Percentiles rank a stretch among this genome's conserved stretches.
Conservation (phyloP, 2,888 invertebrate genomes). For the Lepidocyrtinus sp. region DNA sequence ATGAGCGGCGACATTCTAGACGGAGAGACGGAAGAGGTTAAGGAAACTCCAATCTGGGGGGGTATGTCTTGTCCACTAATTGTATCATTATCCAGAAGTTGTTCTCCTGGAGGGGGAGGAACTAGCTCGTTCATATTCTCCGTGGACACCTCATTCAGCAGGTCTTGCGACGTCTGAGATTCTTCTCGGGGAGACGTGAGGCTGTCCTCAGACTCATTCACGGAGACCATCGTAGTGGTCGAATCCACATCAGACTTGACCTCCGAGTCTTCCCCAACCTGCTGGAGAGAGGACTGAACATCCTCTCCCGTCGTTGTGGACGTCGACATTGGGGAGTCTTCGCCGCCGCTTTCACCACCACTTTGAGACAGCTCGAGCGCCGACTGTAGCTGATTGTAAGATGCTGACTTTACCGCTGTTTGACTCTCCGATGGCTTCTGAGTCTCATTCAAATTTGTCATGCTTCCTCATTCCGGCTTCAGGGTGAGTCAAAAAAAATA, state of each 20-base stretch:
- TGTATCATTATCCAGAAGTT: neutral
- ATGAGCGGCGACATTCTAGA: conserved; percentile 38
- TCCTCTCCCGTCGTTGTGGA: conserved; percentile 51
- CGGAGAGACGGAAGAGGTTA: too few species aligned
- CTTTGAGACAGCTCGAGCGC: conserved; percentile 28
- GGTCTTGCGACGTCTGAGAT: conserved; percentile 36
- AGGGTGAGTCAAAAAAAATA: too few species aligned
- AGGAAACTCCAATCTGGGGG: conserved; percentile 31
- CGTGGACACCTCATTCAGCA: conserved; percentile 33
- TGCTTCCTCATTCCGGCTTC: conserved; percentile 57
- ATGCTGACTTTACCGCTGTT: conserved; percentile 37
- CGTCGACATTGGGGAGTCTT: conserved; percentile 48
- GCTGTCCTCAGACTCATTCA: conserved; percentile 51
- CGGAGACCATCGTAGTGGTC: conserved; percentile 48
- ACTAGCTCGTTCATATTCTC: conserved; percentile 32
- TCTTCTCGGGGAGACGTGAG: conserved; percentile 42
- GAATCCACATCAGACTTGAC: conserved; percentile 54
- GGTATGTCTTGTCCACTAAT: conserved; percentile 21
- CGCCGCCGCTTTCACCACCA: conserved; percentile 36
- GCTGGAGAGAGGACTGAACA: conserved; percentile 34
- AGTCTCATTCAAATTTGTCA: conserved; percentile 57
- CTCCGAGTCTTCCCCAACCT: conserved; percentile 37
- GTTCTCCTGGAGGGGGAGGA: neutral
- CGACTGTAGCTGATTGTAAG: conserved; percentile 39
- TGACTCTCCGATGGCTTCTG: conserved; percentile 52